A percentile compares a stretch with the other conserved stretches of the same genome.
phyloP scores from a whole-genome alignment of 2,888 invertebrate species.

The Drosophila siamana region DNA sequence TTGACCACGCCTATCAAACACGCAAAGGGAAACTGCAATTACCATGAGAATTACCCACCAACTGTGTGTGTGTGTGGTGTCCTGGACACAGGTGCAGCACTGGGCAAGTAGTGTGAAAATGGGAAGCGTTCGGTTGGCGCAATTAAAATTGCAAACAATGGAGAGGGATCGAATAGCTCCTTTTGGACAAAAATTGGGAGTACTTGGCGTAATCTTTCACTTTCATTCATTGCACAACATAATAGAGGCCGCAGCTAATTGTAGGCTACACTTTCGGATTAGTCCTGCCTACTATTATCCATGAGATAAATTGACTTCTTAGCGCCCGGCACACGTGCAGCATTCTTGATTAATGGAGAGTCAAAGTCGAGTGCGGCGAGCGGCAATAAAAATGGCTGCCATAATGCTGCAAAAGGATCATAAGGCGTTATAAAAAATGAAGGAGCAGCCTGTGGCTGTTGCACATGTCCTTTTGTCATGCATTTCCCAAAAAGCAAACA shows the following conservation, averaged over 20 bases:
- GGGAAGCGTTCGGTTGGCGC: constrained; percentile 45
- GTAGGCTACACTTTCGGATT: constrained; percentile 42
- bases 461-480: constrained; percentile 78
- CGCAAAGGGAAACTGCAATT: constrained; percentile 59
- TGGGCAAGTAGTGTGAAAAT: constrained; percentile 59
- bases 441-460: constrained; percentile 45
- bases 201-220: constrained; percentile 55
- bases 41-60: constrained; percentile 46
- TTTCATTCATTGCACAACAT: constrained; percentile 80
- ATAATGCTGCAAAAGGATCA: constrained; percentile 16
- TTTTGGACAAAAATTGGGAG: not conserved
- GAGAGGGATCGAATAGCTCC: constrained; percentile 10
- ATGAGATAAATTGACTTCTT: constrained; percentile 76
- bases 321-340: constrained; percentile 74
- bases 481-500: constrained; percentile 57
- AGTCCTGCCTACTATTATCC: constrained; percentile 41
- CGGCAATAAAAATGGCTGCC: constrained; percentile 61
- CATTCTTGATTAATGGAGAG: constrained; percentile 64
- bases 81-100: constrained; percentile 61
- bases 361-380: not conserved
- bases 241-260: constrained; percentile 71
- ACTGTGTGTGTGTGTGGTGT: constrained; percentile 34
- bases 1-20: constrained; percentile 26
- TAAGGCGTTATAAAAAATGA: constrained; percentile 22
- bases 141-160: constrained; percentile 68